phyloP scores from a whole-genome alignment of 2,797 vertebrate genomes.

The Sitta carolinensis region DNA sequence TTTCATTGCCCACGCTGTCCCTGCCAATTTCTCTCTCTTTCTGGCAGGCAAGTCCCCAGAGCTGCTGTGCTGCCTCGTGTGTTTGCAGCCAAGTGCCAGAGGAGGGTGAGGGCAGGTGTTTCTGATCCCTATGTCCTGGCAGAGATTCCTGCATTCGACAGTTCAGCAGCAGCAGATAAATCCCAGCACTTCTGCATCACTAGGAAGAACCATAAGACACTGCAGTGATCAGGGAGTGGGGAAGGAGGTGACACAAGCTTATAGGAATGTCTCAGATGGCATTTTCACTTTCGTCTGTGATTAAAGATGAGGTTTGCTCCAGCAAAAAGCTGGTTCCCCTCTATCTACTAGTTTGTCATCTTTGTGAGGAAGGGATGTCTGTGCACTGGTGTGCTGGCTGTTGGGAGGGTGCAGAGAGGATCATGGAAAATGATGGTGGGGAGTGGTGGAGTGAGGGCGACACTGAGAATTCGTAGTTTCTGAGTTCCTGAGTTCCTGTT shows the following conservation, averaged over 20 bases:
- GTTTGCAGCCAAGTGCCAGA: background rate
- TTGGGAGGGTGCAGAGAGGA: background rate
- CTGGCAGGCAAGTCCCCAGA: background rate
- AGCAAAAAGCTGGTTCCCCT: background rate
- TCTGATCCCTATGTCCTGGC: background rate
- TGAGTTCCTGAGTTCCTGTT: background rate
- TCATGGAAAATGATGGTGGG: background rate
- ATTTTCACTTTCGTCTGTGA: background rate
- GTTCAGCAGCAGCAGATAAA: background rate
- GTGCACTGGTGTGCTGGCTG: background rate
- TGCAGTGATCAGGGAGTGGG: background rate
- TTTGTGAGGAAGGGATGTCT: background rate
- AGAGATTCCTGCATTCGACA: background rate
- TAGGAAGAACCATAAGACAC: background rate
- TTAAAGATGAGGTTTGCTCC: background rate
- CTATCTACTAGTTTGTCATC: rapidly evolving
- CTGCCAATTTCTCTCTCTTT: background rate
- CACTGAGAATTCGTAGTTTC: background rate
- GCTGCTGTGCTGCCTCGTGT: background rate
- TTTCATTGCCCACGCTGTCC: background rate
- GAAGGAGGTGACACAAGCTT: background rate
- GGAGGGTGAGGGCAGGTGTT: constrained; percentile 22
- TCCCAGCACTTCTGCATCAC: background rate
- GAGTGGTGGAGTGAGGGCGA: rapidly evolving
- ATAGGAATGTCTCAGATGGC: background rate